Evolutionary conservation across 2,888 invertebrate species (phyloP).

Genomic region (Chaitophorus viminalis): DNA sequence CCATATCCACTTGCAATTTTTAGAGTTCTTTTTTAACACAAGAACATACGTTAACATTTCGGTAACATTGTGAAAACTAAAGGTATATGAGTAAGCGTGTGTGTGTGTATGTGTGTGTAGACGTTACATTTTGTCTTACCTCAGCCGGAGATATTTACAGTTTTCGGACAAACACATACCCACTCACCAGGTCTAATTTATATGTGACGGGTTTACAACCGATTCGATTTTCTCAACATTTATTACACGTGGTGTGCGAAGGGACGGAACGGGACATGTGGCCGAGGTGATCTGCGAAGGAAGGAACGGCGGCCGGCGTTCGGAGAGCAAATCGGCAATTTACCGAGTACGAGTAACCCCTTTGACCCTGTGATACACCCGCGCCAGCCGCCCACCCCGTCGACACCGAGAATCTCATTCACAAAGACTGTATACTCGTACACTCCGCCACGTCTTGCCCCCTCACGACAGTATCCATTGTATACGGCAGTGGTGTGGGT

Average conservation of each 20-base stretch:
- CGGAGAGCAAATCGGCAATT: constrained; percentile 42
- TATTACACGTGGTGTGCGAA: neutral
- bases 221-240: constrained; percentile 58
- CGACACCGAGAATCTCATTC: neutral
- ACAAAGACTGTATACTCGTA: neutral
- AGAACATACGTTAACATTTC: too few relatives aligned
- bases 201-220: constrained; percentile 50
- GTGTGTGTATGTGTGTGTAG: too few relatives aligned
- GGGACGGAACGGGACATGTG: neutral
- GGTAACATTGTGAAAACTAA: too few relatives aligned
- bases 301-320: neutral
- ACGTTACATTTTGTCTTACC: too few relatives aligned
- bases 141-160: constrained; percentile 2
- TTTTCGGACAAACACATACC: neutral
- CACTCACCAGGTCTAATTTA: constrained; percentile 25
- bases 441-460: neutral
- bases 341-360: constrained; percentile 18
- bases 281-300: neutral
- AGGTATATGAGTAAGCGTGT: too few relatives aligned
- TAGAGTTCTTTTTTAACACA: too few relatives aligned
- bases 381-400: neutral
- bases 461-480: neutral
- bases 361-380: constrained; percentile 5
- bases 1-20: too few relatives aligned
- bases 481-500: constrained; percentile 20